Conservation (phyloP, 1,140 invertebrate species). For the Mylabris phalerata region DNA sequence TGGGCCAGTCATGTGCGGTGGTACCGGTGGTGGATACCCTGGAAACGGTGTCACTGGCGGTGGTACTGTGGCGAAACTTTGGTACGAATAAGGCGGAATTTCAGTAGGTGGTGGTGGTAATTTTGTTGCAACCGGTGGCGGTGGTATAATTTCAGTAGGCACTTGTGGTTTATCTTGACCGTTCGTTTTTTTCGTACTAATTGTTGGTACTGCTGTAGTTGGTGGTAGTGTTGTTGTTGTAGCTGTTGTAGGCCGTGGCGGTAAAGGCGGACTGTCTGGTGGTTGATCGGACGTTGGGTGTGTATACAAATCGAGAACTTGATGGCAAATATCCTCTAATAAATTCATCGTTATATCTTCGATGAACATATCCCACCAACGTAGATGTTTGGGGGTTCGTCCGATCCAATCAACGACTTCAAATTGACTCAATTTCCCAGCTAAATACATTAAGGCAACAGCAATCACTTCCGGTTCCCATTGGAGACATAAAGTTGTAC, state of each 20-base stretch:
- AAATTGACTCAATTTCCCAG: conserved; percentile 94
- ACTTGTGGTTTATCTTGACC: conserved; percentile 22
- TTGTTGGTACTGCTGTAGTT: not conserved
- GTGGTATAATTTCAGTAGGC: conserved; percentile 4
- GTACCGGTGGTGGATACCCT: conserved; percentile 30
- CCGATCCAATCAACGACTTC: conserved; percentile 91
- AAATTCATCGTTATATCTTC: conserved; percentile 93
- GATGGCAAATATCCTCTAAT: conserved; percentile 96
- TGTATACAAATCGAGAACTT: conserved; percentile 77
- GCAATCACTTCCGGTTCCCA: conserved; percentile 99
- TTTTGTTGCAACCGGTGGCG: conserved; percentile 9
- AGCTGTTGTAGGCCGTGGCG: conserved; percentile 34
- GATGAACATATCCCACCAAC: conserved; percentile 98
- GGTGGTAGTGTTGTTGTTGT: no score
- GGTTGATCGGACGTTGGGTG: conserved; percentile 47
- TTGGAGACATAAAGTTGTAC: conserved; percentile 92
- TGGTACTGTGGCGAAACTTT: conserved; percentile 42
- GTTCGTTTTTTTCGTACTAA: conserved; percentile 18
- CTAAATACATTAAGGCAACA: conserved; percentile 94
- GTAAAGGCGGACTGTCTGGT: conserved; percentile 44
- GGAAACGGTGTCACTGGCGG: conserved; percentile 27
- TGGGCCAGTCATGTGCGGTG: conserved; percentile 36
- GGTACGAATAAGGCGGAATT: conserved; percentile 34
- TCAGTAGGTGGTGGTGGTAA: conserved; percentile 37
- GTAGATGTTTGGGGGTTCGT: conserved; percentile 67